Percentiles rank a stretch among this genome's conserved stretches.
These are phyloP conservation scores for Candidula unifasciata DNA, from an alignment of 2,888 invertebrate species.

Conservation along the genomic window DNA sequence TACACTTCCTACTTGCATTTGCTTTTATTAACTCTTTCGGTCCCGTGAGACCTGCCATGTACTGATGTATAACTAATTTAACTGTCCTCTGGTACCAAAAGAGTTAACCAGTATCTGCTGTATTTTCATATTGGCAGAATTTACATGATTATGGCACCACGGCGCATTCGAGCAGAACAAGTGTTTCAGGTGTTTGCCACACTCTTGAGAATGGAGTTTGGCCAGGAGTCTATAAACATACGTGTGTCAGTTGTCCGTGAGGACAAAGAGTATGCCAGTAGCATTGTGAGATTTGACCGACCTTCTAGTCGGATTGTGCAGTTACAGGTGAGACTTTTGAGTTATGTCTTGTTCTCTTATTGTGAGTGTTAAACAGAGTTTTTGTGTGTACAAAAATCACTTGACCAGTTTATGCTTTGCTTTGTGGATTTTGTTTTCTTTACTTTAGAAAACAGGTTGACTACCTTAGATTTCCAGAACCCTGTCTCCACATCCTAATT, in stretches of 20 bases:
- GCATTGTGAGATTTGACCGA: slow-evolving; percentile 86
- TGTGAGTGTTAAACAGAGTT: background rate
- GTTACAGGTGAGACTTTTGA: slow-evolving; percentile 84
- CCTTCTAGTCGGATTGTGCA: slow-evolving; percentile 90
- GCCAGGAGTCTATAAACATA: slow-evolving; percentile 82
- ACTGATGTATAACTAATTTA: no score
- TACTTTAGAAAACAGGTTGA: no score
- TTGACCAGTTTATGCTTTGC: no score
- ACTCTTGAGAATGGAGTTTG: slow-evolving; percentile 86
- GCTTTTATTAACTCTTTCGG: background rate
- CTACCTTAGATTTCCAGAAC: no score
- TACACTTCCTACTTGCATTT: background rate
- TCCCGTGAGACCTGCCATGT: background rate
- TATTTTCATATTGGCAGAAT: slow-evolving; percentile 81
- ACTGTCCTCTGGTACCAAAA: no score
- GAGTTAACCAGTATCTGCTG: background rate
- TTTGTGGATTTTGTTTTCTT: no score
- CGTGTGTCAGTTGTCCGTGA: slow-evolving; percentile 92
- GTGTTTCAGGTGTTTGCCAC: slow-evolving; percentile 92
- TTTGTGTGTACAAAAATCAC: background rate
- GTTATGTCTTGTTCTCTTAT: background rate
- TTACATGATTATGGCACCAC: slow-evolving; percentile 94
- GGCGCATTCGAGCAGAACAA: slow-evolving; percentile 93
- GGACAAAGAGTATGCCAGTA: slow-evolving; percentile 89
- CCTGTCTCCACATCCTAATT: no score